phyloP scores from a whole-genome alignment of 2,113 vertebrate genomes.

The Cinclus cinclus region DNA sequence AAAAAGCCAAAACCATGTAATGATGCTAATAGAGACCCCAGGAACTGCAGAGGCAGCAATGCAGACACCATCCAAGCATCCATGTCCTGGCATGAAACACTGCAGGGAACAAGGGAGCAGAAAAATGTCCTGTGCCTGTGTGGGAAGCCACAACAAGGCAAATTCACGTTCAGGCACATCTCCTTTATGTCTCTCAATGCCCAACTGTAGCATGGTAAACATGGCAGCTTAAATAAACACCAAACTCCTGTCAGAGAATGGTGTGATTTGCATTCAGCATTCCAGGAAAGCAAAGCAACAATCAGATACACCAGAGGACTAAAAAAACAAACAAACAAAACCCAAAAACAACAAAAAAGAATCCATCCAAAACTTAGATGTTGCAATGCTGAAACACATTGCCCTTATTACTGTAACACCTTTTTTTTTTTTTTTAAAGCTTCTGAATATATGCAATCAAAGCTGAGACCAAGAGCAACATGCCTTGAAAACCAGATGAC shows the following conservation, averaged over 20 bases:
- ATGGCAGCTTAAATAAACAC: background rate
- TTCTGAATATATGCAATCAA: background rate
- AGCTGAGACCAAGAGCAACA: background rate
- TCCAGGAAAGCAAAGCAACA: background rate
- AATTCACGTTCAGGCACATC: background rate
- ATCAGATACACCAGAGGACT: background rate
- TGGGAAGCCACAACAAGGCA: background rate
- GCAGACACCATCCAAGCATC: background rate
- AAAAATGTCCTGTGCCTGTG: background rate
- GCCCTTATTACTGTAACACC: background rate
- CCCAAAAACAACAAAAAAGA: background rate
- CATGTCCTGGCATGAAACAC: background rate
- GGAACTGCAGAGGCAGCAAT: background rate
- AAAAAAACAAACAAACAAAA: background rate
- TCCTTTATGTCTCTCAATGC: background rate
- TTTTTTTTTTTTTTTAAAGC: background rate
- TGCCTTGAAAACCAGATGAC: background rate
- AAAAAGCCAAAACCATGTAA: background rate
- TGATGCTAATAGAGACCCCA: background rate
- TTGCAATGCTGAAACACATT: background rate
- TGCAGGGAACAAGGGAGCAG: accelerated
- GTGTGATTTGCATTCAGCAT: background rate
- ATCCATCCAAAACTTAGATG: background rate
- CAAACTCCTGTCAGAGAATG: background rate
- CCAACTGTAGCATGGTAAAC: background rate